These are phyloP conservation scores for Dromiciops gliroides DNA, from an alignment of 2,113 vertebrate genomes.

Conservation along the genomic window DNA sequence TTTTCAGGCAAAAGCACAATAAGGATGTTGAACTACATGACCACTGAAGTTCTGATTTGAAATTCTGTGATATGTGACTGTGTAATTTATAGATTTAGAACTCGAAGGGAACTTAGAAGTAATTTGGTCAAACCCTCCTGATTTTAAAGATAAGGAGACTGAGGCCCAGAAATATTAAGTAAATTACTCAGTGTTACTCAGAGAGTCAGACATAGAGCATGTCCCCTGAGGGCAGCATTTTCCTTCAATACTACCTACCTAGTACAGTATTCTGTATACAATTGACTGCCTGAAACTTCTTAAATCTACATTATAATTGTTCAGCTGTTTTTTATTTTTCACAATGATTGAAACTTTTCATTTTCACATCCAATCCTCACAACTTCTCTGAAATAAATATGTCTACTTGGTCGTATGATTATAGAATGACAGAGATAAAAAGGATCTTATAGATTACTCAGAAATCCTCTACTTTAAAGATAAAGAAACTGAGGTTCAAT, in stretches of 20 bases:
- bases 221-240: background rate
- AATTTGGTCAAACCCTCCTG: background rate
- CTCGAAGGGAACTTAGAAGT: background rate
- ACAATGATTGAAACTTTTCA: background rate
- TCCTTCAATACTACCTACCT: background rate
- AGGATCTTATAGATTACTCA: background rate
- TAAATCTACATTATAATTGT: background rate
- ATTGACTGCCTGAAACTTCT: background rate
- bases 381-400: background rate
- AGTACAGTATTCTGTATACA: background rate
- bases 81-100: background rate
- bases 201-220: background rate
- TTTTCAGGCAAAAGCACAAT: background rate
- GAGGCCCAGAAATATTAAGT: background rate
- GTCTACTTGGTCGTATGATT: background rate
- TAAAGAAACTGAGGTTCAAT: background rate
- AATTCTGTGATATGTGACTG: background rate
- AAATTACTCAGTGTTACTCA: background rate
- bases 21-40: background rate
- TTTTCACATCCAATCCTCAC: background rate
- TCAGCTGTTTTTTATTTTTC: slow-evolving; percentile 33
- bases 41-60: background rate
- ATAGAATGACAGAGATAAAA: background rate
- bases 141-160: accelerated
- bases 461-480: background rate